Base-by-base conservation (phyloP, 2,888 invertebrate species). In the Apotomis turbidana region DNA sequence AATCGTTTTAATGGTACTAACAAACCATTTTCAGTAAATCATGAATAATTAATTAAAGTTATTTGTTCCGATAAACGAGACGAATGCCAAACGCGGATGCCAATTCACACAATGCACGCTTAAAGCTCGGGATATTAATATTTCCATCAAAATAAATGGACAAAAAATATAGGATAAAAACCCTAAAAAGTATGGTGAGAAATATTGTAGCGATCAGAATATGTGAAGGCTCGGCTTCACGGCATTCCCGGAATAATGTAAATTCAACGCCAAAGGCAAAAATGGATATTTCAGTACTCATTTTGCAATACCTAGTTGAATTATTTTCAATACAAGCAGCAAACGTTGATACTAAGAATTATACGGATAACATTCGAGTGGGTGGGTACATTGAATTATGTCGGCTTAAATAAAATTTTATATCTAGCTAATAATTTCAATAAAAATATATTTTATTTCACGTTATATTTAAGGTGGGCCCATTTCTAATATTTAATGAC, bases 401-500 rank as follows among this genome's bases (percentile, higher is more conserved):
- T 5, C 64, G 36, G 55, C 27, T 57, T 51, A 68, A 9, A 52
- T 4, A 8, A 71, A 61, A 66, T 54, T n/a, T 61, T 60, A 67
- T 51, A 68, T 67, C 61, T 71, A 71, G 68, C 57, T 71, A 41
- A 68, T 71, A 55, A 68, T 71, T 68, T 68, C 51, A 71, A 68
- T 71, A 68, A 68, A 68, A 68, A 71, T 68, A 71, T 61, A 61
- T 38, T 61, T 66, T 55, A 68, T 67, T 71, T 68, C 49, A 62
- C 36, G 68, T 68, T 71, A 71, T n/a, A 71, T 58, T 67, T 71
- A 62, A 71, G 71, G 71, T 71, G 71, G 71, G 71, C 68, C 54
- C 71, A 67, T 71, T 71, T 67, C 66, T 71, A 67, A 64, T 60
- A 67, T 67, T 71, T 67, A 71, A 71, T 27, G 27, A 27, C 2